These are phyloP conservation scores for Drosophila quadrilineata DNA, from an alignment of 1,140 invertebrate species.

Conservation along the genomic window DNA sequence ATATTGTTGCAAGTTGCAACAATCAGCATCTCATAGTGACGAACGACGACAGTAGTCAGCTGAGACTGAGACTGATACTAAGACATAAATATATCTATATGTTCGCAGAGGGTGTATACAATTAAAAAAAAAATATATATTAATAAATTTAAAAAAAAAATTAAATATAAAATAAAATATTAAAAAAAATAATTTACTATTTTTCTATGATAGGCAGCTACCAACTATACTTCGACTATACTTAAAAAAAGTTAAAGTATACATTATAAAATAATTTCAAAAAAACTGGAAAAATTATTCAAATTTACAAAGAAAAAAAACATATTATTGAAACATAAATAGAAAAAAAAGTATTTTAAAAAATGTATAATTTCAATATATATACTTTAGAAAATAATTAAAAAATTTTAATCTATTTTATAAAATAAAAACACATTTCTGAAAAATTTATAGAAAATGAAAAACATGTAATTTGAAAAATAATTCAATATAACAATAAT, in stretches of 20 bases:
- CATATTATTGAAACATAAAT: too few species aligned
- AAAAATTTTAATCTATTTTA: neutral
- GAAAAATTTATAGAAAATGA: neutral
- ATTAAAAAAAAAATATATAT: neutral
- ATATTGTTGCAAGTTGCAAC: conserved; percentile 69
- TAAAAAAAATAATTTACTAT: too few species aligned
- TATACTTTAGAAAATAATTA: neutral
- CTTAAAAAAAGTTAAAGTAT: too few species aligned
- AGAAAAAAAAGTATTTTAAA: neutral
- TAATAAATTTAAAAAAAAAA: neutral
- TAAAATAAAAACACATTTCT: neutral
- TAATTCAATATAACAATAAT: too few species aligned
- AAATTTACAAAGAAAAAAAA: neutral
- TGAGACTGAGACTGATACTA: neutral
- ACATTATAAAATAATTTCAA: neutral
- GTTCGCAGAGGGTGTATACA: neutral
- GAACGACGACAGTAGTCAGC: conserved; percentile 22
- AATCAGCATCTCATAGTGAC: conserved; percentile 55
- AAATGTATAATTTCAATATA: neutral
- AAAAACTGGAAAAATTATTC: neutral
- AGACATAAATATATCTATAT: neutral
- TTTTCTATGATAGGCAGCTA: too few species aligned
- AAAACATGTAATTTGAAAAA: too few species aligned
- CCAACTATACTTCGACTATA: too few species aligned
- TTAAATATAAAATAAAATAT: neutral